Percentiles rank a stretch among this genome's conserved stretches.
These are phyloP conservation scores for Poecile atricapillus DNA, from an alignment of 2,113 vertebrate genomes.

Conservation along the genomic window DNA sequence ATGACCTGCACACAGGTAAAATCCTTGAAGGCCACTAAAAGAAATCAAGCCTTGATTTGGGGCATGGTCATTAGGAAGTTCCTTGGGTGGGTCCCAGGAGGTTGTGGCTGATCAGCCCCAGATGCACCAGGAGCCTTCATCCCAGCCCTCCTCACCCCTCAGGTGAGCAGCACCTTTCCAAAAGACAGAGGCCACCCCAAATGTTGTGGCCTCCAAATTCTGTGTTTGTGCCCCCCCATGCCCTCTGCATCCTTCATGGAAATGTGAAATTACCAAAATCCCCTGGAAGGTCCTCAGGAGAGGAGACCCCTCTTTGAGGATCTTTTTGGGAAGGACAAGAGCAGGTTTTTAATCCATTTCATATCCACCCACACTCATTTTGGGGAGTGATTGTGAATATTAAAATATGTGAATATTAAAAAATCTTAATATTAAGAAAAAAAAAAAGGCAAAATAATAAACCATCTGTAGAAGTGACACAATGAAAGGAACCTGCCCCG, in stretches of 20 bases:
- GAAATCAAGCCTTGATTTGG: not conserved
- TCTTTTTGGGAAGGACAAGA: not conserved
- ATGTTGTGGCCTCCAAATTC: not conserved
- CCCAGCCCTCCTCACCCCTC: not conserved
- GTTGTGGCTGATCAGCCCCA: fast-evolving
- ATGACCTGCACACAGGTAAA: not conserved
- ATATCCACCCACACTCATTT: fast-evolving
- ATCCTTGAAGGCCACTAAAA: not conserved
- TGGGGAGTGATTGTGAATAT: not conserved
- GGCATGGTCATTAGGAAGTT: not conserved
- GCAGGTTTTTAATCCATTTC: not conserved
- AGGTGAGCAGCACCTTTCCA: not conserved
- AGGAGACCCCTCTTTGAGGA: not conserved
- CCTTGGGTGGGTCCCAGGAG: not conserved
- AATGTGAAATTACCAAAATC: not conserved
- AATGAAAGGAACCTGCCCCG: not conserved
- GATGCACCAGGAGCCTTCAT: not conserved
- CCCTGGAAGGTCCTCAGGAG: not conserved
- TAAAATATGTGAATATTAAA: not conserved
- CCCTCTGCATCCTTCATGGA: not conserved
- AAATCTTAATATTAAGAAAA: no score
- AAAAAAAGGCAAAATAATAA: not conserved
- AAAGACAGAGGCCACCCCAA: not conserved
- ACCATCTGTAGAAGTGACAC: not conserved
- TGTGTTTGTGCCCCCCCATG: not conserved